Evolutionary conservation across 2,797 vertebrate genomes (phyloP).

Genomic region (Mionectes olivaceus): DNA sequence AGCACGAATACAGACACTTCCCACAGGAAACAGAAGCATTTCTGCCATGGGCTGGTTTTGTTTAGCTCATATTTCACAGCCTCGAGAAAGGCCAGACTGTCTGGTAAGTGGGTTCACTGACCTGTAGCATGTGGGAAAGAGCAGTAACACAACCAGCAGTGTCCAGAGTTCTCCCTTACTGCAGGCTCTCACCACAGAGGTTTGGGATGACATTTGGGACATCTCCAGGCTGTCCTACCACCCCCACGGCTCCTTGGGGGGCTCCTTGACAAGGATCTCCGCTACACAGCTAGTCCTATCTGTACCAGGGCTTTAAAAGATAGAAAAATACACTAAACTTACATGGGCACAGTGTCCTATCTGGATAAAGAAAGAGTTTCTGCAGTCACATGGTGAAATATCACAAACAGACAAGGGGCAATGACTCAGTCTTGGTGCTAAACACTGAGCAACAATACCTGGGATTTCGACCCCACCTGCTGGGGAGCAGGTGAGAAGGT

Average conservation of each 20-base stretch:
- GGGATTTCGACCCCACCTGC: background rate
- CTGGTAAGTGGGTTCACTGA: background rate
- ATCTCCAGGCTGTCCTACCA: background rate
- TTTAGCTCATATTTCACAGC: background rate
- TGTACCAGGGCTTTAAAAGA: background rate
- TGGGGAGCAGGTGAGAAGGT: background rate
- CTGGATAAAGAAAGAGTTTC: background rate
- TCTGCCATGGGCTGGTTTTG: background rate
- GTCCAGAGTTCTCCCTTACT: background rate
- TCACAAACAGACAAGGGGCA: background rate
- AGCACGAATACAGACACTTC: background rate
- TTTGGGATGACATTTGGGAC: background rate
- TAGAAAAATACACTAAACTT: background rate
- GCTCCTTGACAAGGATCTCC: background rate
- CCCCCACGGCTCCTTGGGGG: background rate
- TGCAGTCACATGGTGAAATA: background rate
- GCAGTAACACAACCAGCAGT: background rate
- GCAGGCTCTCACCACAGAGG: background rate
- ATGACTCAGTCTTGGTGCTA: background rate
- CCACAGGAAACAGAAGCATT: slow-evolving; percentile 6
- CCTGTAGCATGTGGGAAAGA: background rate
- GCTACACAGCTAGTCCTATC: background rate
- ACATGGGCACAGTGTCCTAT: background rate
- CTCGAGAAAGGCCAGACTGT: background rate
- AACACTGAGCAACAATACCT: background rate